phyloP scores from a whole-genome alignment of 1,140 invertebrate genomes.

The Heterodera schachtii region DNA sequence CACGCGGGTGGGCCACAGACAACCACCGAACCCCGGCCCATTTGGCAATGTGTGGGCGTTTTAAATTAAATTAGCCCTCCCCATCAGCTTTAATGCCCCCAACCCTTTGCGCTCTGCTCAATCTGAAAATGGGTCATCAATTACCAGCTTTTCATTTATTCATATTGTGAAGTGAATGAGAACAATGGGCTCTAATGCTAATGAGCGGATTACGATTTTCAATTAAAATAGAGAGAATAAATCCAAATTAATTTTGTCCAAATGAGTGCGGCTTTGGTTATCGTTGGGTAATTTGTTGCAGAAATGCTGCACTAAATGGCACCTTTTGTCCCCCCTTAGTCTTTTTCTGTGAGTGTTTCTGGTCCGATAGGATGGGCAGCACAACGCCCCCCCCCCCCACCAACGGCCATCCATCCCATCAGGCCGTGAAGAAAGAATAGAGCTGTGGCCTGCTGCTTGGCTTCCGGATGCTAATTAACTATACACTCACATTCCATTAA shows the following conservation, averaged over 20 bases:
- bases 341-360: not conserved
- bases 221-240: not conserved
- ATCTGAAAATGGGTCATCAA: no score
- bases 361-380: not conserved
- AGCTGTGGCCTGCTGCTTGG: not conserved
- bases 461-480: slow-evolving; percentile 20
- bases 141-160: no score
- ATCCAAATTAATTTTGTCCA: not conserved
- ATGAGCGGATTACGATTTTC: not conserved
- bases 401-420: not conserved
- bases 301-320: no score
- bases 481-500: slow-evolving; percentile 15
- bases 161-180: not conserved
- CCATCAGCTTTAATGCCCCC: not conserved
- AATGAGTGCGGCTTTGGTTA: no score
- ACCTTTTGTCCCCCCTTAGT: not conserved
- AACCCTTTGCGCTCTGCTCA: no score
- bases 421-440: not conserved
- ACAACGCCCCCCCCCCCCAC: no score
- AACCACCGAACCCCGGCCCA: not conserved
- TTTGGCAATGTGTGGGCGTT: slow-evolving; percentile 7
- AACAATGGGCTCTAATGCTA: not conserved
- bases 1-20: not conserved
- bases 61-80: slow-evolving; percentile 9
- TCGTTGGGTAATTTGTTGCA: no score